Conservation (phyloP, 2,113 vertebrate species). For the Pituophis catenifer region DNA sequence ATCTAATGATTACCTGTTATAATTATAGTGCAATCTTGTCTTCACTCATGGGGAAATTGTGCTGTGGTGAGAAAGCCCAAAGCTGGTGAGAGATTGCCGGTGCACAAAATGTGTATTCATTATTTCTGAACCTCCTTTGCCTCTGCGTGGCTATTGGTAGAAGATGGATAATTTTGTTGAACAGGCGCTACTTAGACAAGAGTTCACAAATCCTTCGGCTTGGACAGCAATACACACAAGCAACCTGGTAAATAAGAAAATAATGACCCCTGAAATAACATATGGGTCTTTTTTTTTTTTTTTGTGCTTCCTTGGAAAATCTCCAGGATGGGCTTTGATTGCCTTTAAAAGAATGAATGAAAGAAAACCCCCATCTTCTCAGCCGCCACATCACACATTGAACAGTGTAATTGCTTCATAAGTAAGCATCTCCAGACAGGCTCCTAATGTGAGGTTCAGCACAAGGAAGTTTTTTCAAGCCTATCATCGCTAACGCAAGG, state of each 20-base stretch:
- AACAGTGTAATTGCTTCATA: conserved; percentile 47
- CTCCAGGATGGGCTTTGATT: conserved; percentile 37
- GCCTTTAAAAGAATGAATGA: conserved; percentile 37
- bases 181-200: conserved; percentile 57
- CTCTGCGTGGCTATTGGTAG: conserved; percentile 57
- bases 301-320: conserved; percentile 29
- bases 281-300: neutral
- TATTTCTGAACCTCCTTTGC: conserved; percentile 70
- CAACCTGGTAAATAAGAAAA: conserved; percentile 58
- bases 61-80: conserved; percentile 57
- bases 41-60: conserved; percentile 66
- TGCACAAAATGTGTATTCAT: conserved; percentile 57
- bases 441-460: conserved; percentile 20
- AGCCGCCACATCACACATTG: conserved; percentile 34
- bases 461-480: conserved; percentile 27
- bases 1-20: conserved; percentile 77
- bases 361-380: conserved; percentile 29
- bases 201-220: conserved; percentile 65
- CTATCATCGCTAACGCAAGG: conserved; percentile 39
- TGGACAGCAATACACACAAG: conserved; percentile 47
- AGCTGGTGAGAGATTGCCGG: conserved; percentile 59
- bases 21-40: conserved; percentile 69
- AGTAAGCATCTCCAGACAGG: conserved; percentile 54
- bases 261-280: conserved; percentile 48
- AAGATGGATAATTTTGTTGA: conserved; percentile 66